Conservation (phyloP, 1,140 invertebrate species). For the Drosophila azteca region DNA sequence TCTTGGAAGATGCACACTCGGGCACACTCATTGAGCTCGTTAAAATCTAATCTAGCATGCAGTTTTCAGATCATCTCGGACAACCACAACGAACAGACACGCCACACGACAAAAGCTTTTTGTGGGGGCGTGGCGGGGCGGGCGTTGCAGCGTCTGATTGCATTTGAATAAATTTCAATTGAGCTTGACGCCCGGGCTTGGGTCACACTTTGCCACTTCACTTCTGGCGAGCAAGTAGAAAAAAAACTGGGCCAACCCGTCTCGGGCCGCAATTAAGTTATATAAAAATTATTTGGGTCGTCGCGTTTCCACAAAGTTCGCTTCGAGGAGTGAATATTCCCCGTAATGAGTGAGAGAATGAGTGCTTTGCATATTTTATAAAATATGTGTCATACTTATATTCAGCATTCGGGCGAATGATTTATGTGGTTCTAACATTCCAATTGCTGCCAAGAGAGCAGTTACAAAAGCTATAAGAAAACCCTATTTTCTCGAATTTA, state of each 20-base stretch:
- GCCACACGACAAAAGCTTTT: conserved; percentile 30
- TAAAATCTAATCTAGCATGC: conserved; percentile 50
- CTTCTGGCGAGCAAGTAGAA: not conserved
- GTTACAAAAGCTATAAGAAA: too few relatives aligned
- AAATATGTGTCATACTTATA: too few relatives aligned
- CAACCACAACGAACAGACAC: conserved; percentile 10
- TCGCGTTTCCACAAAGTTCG: too few relatives aligned
- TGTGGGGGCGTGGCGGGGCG: conserved; percentile 40
- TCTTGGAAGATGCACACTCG: too few relatives aligned
- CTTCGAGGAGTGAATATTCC: too few relatives aligned
- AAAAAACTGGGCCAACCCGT: conserved; percentile 30
- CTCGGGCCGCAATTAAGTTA: conserved; percentile 46
- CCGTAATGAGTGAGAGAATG: too few relatives aligned
- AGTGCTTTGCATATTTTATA: too few relatives aligned
- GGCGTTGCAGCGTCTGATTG: conserved; percentile 48
- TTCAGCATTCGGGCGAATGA: too few relatives aligned
- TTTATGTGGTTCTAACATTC: too few relatives aligned
- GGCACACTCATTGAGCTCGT: conserved; percentile 43
- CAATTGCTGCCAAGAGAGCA: too few relatives aligned
- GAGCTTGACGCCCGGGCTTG: conserved; percentile 46
- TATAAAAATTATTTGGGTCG: conserved; percentile 14
- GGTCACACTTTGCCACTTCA: conserved; percentile 16
- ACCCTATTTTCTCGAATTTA: too few relatives aligned
- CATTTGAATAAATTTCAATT: conserved; percentile 74
- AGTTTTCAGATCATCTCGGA: conserved; percentile 23